A percentile compares a stretch with the other conserved stretches of the same genome.
Conservation (phyloP, 2,113 vertebrate species). For the Indicator indicator region DNA sequence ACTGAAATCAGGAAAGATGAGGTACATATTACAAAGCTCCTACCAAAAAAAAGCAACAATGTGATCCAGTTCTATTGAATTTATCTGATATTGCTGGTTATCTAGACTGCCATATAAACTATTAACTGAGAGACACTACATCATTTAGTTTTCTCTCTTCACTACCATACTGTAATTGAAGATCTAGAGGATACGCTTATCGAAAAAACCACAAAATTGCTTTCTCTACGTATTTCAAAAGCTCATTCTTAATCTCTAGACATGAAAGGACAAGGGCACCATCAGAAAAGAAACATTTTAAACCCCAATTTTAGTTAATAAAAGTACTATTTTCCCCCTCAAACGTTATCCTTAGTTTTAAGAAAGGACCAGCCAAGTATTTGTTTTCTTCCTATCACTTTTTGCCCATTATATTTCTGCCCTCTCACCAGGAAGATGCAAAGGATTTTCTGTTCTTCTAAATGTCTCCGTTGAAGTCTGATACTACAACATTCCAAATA, state of each 20-base stretch:
- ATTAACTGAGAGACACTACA: not conserved
- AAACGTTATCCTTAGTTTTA: not conserved
- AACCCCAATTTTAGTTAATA: not conserved
- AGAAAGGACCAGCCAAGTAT: not conserved
- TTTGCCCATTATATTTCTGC: not conserved
- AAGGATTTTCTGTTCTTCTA: not conserved
- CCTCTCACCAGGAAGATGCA: not conserved
- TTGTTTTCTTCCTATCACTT: not conserved
- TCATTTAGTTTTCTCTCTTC: not conserved
- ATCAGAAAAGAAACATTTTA: not conserved
- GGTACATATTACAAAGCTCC: not conserved
- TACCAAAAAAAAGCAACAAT: not conserved
- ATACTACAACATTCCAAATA: not conserved
- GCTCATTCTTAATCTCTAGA: not conserved
- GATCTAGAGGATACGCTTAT: constrained; percentile 43
- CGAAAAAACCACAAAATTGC: not conserved
- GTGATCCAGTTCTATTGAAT: not conserved
- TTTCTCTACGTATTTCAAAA: not conserved
- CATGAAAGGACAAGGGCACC: not conserved
- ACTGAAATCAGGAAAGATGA: not conserved
- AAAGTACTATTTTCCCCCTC: not conserved
- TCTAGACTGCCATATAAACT: not conserved
- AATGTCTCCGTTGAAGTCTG: not conserved
- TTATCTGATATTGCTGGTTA: not conserved
- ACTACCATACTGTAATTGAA: constrained; percentile 8